Evolutionary conservation across 2,888 invertebrate species (phyloP).

Genomic region (Helicoverpa assulta): DNA sequence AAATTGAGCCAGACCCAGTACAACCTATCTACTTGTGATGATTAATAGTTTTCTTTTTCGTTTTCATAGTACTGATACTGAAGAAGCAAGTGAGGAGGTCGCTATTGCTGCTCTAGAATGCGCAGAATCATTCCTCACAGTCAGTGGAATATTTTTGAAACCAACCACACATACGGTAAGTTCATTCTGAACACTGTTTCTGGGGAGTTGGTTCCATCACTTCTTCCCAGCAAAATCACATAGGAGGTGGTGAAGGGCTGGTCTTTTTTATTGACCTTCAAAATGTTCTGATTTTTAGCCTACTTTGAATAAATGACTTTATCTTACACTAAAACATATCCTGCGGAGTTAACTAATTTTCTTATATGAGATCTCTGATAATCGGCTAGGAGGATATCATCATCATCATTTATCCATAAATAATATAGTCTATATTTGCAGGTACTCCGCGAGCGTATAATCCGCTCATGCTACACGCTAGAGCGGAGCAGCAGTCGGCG

Average conservation of each 20-base stretch:
- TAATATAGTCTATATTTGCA: constrained; percentile 50
- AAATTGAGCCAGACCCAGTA: no score
- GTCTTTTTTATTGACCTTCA: no score
- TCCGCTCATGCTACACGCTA: constrained; percentile 76
- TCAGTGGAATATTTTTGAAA: constrained; percentile 82
- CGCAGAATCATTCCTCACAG: constrained; percentile 77
- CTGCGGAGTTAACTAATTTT: no score
- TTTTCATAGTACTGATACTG: constrained; percentile 71
- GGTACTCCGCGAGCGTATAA: constrained; percentile 80
- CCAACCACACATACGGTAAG: constrained; percentile 80
- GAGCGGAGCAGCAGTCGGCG: constrained; percentile 58
- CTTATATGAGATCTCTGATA: no score
- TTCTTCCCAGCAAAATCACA: no score
- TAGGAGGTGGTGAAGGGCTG: no score
- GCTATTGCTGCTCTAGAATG: constrained; percentile 81
- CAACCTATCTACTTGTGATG: no score
- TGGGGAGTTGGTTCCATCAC: no score
- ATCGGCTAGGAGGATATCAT: no score
- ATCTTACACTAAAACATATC: not conserved
- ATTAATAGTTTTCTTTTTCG: not conserved
- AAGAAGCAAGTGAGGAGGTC: constrained; percentile 76
- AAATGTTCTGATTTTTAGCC: no score
- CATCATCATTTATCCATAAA: no score
- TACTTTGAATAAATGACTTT: no score
- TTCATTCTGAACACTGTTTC: not conserved